Percentiles rank a stretch among this genome's conserved stretches.
These are phyloP conservation scores for Elegia similella DNA, from an alignment of 2,888 invertebrate species.

Conservation along the genomic window DNA sequence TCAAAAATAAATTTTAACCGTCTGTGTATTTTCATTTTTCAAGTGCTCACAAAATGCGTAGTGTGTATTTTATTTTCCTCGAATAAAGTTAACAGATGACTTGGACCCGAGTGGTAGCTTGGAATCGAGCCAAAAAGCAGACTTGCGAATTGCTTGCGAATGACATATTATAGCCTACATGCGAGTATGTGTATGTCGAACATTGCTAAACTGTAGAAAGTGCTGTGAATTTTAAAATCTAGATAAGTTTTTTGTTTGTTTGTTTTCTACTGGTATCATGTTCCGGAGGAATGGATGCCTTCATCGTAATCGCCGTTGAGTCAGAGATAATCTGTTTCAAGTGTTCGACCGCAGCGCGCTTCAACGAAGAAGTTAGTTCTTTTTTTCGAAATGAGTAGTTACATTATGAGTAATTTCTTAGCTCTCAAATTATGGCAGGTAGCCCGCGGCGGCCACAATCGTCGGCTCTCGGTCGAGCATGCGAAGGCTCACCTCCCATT, in stretches of 20 bases:
- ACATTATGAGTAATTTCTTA: slow-evolving; percentile 78
- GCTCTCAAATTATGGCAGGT: slow-evolving; percentile 77
- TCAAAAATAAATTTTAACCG: neutral
- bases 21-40: slow-evolving; percentile 24
- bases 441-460: slow-evolving; percentile 71
- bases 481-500: slow-evolving; percentile 58
- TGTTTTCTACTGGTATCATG: neutral
- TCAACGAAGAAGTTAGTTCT: slow-evolving; percentile 55
- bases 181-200: slow-evolving; percentile 39
- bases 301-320: slow-evolving; percentile 36
- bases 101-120: slow-evolving; percentile 57
- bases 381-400: slow-evolving; percentile 65
- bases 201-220: slow-evolving; percentile 42
- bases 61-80: slow-evolving; percentile 45
- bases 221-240: slow-evolving; percentile 29
- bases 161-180: slow-evolving; percentile 49
- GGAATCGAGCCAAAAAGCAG: slow-evolving; percentile 56
- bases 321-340: slow-evolving; percentile 53
- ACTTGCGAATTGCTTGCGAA: slow-evolving; percentile 55
- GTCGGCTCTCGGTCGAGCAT: slow-evolving; percentile 40
- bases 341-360: slow-evolving; percentile 37
- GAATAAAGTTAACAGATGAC: slow-evolving; percentile 65
- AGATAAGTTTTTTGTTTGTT: neutral
- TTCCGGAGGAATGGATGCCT: slow-evolving; percentile 4
- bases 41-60: slow-evolving; percentile 33